Conservation (phyloP, 1,140 invertebrate genomes). For the Phocides pigmalion region DNA sequence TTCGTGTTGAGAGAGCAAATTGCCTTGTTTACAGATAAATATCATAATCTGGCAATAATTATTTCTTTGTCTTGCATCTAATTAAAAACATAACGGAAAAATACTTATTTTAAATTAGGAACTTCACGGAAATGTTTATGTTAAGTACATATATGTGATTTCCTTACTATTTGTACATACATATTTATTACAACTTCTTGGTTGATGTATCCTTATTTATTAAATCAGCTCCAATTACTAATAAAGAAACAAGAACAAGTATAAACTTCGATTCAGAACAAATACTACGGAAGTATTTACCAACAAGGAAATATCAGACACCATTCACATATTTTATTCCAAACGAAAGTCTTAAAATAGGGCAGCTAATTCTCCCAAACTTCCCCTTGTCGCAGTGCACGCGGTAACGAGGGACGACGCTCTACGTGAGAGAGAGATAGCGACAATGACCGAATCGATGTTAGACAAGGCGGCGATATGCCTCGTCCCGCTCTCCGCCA, state of each 20-base stretch:
- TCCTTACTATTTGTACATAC: too few species aligned
- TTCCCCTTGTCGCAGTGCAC: conserved; percentile 72
- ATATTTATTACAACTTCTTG: too few species aligned
- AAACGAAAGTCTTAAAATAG: conserved; percentile 60
- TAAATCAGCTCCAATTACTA: too few species aligned
- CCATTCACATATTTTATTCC: conserved; percentile 16
- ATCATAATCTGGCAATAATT: too few species aligned
- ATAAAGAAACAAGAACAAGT: not conserved
- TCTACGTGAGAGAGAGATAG: conserved; percentile 50
- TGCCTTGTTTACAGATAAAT: too few species aligned
- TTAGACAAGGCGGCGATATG: conserved; percentile 44
- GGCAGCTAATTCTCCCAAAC: conserved; percentile 54
- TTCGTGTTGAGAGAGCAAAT: too few species aligned
- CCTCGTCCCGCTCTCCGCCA: conserved; percentile 50
- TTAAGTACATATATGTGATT: too few species aligned
- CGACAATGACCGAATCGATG: conserved; percentile 72
- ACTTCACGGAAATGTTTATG: too few species aligned
- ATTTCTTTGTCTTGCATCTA: too few species aligned
- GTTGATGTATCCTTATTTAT: too few species aligned
- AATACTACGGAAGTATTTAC: not conserved
- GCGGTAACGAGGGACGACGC: conserved; percentile 44
- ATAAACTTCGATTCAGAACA: not conserved
- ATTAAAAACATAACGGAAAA: too few species aligned
- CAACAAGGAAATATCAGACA: conserved; percentile 16
- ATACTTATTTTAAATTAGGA: too few species aligned